Evolutionary conservation across 1,140 invertebrate genomes (phyloP), one percentile per base, ranked within the genome.

Genomic region (Bombus picipes): DNA sequence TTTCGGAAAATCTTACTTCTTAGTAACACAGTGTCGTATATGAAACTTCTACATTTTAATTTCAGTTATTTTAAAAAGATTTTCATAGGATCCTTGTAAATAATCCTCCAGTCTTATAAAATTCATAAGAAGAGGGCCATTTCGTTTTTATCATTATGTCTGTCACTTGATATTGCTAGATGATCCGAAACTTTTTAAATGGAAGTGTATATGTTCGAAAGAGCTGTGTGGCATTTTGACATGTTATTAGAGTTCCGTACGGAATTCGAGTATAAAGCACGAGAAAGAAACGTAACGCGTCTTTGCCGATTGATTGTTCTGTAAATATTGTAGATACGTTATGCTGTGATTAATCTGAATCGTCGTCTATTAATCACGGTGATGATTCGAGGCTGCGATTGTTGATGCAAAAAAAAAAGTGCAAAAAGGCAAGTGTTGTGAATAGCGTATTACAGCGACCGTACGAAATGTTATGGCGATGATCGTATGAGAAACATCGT

Each of bases 281-380:
- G 18, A 34, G 76, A 70, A 72, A 87, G 88, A 86, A 76, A 89
- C 75, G 87, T 84, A 74, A 90, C 72, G 88, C 88, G 89, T 83
- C 81, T 89, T 90, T 87, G 85, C 88, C 88, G 82, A 86, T 90
- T 90, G 39, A 65, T 78, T 81, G 83, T 90, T 90, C 85, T 91
- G 90, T 91, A 91, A 91, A 91, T 91, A 91, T 87, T 91, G 90
- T 91, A 91, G 90, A 90, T 91, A 91, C 65, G 81, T 91, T 91
- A 81, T 88, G 89, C 90, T 90, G 87, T 91, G 87, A 90, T 90
- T 73, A 85, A 79, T 85, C 71, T 59, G 74, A 76, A 87, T 90
- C 84, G 87, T 90, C 77, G 87, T 90, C 72, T 86, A 12, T 78
- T 78, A 62, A 39, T 86, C 59, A 62, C 75, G 72, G 80, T 72